These are phyloP conservation scores for Sanderia malayensis DNA, from an alignment of 30 jellyfish, hydroid and myxozoan genomes.

Conservation along the genomic window DNA sequence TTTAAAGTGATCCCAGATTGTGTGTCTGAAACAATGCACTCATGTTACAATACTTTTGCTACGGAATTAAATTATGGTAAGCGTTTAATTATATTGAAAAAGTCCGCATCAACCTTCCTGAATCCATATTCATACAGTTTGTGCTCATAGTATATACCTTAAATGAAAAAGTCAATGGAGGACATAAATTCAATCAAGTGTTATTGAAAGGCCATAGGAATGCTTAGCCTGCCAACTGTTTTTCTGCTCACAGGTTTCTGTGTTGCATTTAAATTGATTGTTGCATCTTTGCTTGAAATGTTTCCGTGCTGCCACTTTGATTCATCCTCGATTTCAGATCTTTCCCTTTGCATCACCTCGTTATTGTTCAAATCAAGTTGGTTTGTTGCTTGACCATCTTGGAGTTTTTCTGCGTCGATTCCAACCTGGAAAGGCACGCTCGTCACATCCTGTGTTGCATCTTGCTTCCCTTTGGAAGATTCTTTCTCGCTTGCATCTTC, in stretches of 20 bases:
- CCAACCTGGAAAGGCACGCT: not conserved
- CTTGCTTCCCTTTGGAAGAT: not conserved
- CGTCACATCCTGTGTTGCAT: not conserved
- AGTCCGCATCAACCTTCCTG: not conserved
- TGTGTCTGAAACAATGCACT: too few relatives aligned
- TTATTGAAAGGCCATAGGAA: not conserved
- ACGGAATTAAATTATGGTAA: too few relatives aligned
- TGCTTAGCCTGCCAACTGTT: not conserved
- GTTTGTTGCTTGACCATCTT: constrained; percentile 3
- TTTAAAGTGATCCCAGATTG: too few relatives aligned
- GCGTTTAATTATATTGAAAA: too few relatives aligned
- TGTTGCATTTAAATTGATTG: not conserved
- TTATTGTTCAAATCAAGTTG: constrained; percentile 1
- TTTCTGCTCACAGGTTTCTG: not conserved
- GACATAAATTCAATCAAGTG: too few relatives aligned
- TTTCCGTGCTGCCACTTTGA: not conserved
- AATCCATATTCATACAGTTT: not conserved
- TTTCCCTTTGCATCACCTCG: not conserved
- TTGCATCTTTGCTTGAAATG: not conserved
- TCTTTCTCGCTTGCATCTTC: not conserved
- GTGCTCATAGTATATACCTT: not conserved
- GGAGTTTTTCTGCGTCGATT: not conserved
- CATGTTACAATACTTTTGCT: too few relatives aligned
- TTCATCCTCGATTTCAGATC: not conserved
- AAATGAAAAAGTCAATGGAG: not conserved